Evolutionary conservation across 2,113 vertebrate species (phyloP).

Genomic region (Pterocles gutturalis): DNA sequence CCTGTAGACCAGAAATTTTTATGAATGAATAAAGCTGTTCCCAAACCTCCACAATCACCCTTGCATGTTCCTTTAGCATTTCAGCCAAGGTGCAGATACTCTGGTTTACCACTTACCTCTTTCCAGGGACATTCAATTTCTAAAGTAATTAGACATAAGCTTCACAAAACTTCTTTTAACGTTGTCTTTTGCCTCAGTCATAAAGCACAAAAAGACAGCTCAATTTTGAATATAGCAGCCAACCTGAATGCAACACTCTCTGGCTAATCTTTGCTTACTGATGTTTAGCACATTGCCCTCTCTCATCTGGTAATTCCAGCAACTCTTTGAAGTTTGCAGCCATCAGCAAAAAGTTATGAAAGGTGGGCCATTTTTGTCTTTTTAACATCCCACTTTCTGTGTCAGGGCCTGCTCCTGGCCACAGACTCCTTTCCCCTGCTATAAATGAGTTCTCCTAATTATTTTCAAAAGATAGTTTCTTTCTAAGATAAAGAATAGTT

Average conservation of each 20-base stretch:
- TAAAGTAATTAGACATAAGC: not conserved
- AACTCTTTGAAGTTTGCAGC: not conserved
- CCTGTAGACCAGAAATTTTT: not conserved
- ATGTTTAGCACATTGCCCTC: not conserved
- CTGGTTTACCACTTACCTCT: not conserved
- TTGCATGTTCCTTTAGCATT: not conserved
- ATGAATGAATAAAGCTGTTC: not conserved
- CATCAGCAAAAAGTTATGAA: not conserved
- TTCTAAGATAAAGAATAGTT: not conserved
- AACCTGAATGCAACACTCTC: not conserved
- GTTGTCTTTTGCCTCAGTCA: not conserved
- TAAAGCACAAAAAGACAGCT: not conserved
- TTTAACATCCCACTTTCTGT: not conserved
- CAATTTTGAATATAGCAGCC: not conserved
- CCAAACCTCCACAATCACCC: not conserved
- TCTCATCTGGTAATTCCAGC: not conserved
- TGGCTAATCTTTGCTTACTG: not conserved
- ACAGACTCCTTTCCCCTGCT: not conserved
- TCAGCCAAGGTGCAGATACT: not conserved
- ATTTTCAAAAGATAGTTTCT: not conserved
- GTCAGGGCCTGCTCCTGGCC: not conserved
- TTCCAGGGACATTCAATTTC: not conserved
- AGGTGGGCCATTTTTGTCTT: not conserved
- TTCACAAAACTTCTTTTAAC: not conserved
- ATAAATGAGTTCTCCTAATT: not conserved